Conservation (phyloP, 2,888 invertebrate species). For the Drosophila antonietae region DNA sequence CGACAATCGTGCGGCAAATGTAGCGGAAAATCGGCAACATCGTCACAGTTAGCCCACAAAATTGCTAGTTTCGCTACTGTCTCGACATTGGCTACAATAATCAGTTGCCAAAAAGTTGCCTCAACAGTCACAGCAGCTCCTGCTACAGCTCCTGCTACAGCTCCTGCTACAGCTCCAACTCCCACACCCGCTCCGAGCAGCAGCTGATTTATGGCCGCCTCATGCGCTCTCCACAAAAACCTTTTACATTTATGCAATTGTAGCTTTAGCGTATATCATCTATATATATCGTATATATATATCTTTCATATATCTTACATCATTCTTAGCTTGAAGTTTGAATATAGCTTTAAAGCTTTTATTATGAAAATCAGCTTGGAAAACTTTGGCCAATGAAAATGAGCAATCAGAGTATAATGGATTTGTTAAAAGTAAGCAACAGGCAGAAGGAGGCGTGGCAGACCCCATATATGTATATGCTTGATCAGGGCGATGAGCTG, state of each 20-base stretch:
- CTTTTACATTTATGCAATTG: conserved; percentile 45
- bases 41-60: conserved; percentile 64
- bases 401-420: no score
- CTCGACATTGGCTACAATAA: conserved; percentile 52
- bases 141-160: neutral
- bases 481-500: no score
- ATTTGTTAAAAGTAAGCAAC: no score
- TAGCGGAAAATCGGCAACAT: conserved; percentile 73
- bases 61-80: conserved; percentile 70
- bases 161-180: neutral
- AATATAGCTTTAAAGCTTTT: no score
- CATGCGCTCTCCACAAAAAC: conserved; percentile 48
- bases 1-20: conserved; percentile 73
- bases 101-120: conserved; percentile 58
- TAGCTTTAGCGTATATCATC: conserved; percentile 10
- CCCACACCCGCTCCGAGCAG: conserved; percentile 3
- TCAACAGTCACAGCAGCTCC: neutral
- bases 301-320: no score
- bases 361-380: no score
- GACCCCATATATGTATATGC: no score
- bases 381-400: no score
- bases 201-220: conserved; percentile 63
- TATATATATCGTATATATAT: neutral
- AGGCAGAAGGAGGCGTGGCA: no score
- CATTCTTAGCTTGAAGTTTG: no score